Conservation (phyloP, 2,888 invertebrate species). For the Boloria euphrosyne region DNA sequence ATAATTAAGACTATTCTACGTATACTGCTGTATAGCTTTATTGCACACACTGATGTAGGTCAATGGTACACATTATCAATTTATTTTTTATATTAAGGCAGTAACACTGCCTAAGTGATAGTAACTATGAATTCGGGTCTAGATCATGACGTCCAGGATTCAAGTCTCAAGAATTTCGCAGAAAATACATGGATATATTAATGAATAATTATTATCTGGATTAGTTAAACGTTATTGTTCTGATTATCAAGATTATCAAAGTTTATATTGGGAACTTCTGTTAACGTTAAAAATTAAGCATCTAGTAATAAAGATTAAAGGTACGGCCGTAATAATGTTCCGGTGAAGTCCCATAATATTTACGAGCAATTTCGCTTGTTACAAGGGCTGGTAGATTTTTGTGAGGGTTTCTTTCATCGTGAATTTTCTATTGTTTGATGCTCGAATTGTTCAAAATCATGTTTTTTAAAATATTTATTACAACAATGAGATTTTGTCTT, state of each 20-base stretch:
- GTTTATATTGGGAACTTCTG: slow-evolving; percentile 13
- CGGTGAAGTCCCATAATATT: slow-evolving; percentile 21
- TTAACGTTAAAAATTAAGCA: slow-evolving; percentile 18
- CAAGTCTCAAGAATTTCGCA: no score
- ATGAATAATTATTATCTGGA: no score
- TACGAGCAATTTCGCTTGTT: slow-evolving; percentile 19
- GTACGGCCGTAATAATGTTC: slow-evolving; percentile 17
- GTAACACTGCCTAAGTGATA: no score
- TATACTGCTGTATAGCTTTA: no score
- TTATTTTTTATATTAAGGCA: no score
- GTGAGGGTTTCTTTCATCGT: slow-evolving; percentile 12
- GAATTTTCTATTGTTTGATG: slow-evolving; percentile 8
- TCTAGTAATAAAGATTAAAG: slow-evolving; percentile 19
- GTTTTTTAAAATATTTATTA: neutral
- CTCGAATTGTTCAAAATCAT: neutral
- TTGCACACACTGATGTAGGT: no score
- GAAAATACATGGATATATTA: no score
- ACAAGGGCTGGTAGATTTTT: slow-evolving; percentile 19
- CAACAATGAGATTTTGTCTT: no score
- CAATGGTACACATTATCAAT: no score
- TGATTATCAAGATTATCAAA: slow-evolving; percentile 2
- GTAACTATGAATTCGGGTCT: no score
- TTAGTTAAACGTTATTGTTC: neutral
- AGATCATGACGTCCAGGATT: no score
- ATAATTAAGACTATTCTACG: no score